Conservation (phyloP, 2,113 vertebrate species). For the Isurus oxyrinchus region DNA sequence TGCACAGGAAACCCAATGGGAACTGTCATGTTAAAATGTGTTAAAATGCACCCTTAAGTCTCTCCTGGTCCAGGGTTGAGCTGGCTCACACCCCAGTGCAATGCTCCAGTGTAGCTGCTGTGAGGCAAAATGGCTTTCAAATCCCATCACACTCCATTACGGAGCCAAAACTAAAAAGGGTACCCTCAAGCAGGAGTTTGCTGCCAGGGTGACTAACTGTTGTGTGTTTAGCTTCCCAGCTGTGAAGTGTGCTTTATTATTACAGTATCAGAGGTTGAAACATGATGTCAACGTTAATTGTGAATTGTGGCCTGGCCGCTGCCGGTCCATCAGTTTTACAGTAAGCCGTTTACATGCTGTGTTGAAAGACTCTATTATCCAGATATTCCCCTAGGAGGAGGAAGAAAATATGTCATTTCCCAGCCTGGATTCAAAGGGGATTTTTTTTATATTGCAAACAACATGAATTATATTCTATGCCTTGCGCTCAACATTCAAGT, state of each 20-base stretch:
- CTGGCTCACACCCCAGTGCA: background rate
- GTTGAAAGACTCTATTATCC: conserved; percentile 23
- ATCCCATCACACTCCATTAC: background rate
- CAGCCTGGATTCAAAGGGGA: background rate
- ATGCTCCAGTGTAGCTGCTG: background rate
- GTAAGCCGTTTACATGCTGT: background rate
- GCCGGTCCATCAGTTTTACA: no score
- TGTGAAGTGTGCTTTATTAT: background rate
- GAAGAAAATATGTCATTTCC: background rate
- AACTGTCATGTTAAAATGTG: background rate
- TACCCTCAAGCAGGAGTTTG: background rate
- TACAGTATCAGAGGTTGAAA: background rate
- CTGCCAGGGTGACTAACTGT: background rate
- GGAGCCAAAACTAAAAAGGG: background rate
- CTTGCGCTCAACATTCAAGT: background rate
- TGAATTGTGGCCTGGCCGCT: background rate
- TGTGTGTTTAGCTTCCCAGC: background rate
- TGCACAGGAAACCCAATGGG: background rate
- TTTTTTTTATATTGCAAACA: background rate
- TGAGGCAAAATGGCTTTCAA: background rate
- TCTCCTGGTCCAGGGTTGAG: background rate
- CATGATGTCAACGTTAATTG: conserved; percentile 28
- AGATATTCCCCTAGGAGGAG: background rate
- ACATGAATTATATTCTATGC: background rate
- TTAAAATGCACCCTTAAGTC: background rate